Percentiles rank a stretch among this genome's conserved stretches.
These are phyloP conservation scores for Callyntrura sp. DNA, from an alignment of 2,888 invertebrate genomes.

Conservation along the genomic window DNA sequence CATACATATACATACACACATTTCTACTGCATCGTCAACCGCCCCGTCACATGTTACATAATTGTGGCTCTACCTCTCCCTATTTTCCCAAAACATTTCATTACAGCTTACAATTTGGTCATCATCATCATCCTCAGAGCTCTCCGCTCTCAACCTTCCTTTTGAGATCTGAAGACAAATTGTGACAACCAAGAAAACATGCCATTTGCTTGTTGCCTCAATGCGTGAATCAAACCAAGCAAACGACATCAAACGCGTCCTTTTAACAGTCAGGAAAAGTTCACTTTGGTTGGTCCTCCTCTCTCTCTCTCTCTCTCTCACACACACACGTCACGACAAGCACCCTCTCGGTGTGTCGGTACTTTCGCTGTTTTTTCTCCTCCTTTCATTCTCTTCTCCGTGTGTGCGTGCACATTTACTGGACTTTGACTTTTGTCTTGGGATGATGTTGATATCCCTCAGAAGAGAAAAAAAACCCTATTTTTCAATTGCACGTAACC, in stretches of 20 bases:
- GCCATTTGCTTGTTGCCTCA: not conserved
- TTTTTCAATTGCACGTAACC: constrained; percentile 43
- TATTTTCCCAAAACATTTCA: too few relatives aligned
- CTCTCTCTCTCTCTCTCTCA: too few relatives aligned
- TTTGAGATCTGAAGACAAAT: too few relatives aligned
- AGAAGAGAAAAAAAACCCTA: not conserved
- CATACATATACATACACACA: not conserved
- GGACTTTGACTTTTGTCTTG: constrained; percentile 47
- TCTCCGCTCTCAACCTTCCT: too few relatives aligned
- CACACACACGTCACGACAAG: constrained; percentile 48
- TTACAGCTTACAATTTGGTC: not conserved
- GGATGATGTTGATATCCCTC: not conserved
- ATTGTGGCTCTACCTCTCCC: not conserved
- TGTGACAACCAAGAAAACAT: not conserved
- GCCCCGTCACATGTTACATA: not conserved
- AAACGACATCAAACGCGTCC: not conserved
- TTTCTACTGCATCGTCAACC: not conserved
- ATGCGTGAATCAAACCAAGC: too few relatives aligned
- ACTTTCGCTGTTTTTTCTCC: not conserved
- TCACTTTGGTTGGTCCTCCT: not conserved
- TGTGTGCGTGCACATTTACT: constrained; percentile 34
- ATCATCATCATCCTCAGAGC: too few relatives aligned
- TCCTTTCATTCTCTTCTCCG: not conserved
- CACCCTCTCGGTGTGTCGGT: not conserved
- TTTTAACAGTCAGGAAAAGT: not conserved